These are phyloP conservation scores for Mormyrus lacerda DNA, from an alignment of 2,113 vertebrate genomes.

Conservation along the genomic window DNA sequence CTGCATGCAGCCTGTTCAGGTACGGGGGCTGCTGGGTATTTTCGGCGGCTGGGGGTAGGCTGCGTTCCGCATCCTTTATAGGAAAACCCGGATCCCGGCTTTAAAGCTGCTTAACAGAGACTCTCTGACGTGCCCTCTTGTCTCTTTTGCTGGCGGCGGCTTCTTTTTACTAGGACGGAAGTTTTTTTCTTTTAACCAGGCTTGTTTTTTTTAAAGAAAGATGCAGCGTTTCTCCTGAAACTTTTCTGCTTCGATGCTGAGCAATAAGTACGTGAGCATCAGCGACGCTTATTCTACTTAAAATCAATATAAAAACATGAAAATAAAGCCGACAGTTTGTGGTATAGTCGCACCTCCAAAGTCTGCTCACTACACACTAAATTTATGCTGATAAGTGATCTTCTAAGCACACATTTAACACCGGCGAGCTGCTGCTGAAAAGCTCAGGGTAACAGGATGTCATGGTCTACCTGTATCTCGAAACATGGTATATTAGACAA, in stretches of 20 bases:
- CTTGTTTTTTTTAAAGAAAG: neutral
- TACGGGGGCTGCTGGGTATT: neutral
- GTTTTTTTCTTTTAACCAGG: neutral
- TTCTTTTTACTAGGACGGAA: neutral
- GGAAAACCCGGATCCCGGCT: neutral
- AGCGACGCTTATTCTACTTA: neutral
- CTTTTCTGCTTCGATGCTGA: neutral
- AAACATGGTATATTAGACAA: neutral
- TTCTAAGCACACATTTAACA: neutral
- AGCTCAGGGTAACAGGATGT: neutral
- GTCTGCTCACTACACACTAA: neutral
- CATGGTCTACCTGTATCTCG: neutral
- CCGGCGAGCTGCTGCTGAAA: neutral
- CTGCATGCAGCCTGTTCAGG: slow-evolving; percentile 35
- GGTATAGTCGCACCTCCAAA: neutral
- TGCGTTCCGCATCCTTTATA: neutral
- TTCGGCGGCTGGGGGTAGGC: neutral
- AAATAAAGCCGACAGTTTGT: neutral
- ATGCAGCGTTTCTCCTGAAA: neutral
- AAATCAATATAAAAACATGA: neutral
- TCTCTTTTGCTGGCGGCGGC: neutral
- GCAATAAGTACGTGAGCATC: neutral
- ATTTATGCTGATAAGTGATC: neutral
- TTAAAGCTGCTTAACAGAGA: neutral
- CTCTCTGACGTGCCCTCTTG: neutral